Evolutionary conservation across 2,888 invertebrate genomes (phyloP), one percentile per base, ranked within the genome.

Genomic region (Eucera pruinosa): DNA sequence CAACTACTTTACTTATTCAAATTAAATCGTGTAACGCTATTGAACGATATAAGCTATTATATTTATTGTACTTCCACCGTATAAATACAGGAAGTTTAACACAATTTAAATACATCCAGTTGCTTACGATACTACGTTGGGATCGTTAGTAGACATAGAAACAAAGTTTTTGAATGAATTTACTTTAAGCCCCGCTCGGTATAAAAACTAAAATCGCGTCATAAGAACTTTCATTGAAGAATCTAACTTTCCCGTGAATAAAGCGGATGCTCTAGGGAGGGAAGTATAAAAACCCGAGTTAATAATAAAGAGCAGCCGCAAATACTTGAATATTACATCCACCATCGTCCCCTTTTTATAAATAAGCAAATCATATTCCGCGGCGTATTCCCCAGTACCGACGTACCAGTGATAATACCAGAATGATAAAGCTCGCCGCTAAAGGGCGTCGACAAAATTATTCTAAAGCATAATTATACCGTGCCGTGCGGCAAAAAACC

Each of bases 401-500:
- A 30, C 41, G 5, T 15, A 5, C 39, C 6, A 11, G 43, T 25
- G 65, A 55, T 36, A 61, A 48, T 61, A 18, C 13, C n/a, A n/a
- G 5, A 18, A 55, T 57, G 45, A 66, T 36, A 45, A 36, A 66
- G 20, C 57, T 23, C 33, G 23, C 4, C 4, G 65, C 9, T 15
- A 57, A 74, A 36, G 23, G 36, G 36, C 50, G 13, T 27, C 57
- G 43, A 58, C 43, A 15, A 57, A 57, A 71, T 62, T 62, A 62
- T 64, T 71, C 57, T 11, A 52, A 62, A 48, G 45, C 27, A 30
- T 58, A 54, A 72, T 72, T 65, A 47, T 47, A 72, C 33, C 43
- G 9, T n/a, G 11, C 6, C 27, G 61, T 2, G 70, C 5, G 41
- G 43, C 20, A 52, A 64, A 50, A 57, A 71, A 33, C 27, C 27